Base-by-base conservation (phyloP, 1,140 invertebrate genomes). In the Anoplophora glabripennis region DNA sequence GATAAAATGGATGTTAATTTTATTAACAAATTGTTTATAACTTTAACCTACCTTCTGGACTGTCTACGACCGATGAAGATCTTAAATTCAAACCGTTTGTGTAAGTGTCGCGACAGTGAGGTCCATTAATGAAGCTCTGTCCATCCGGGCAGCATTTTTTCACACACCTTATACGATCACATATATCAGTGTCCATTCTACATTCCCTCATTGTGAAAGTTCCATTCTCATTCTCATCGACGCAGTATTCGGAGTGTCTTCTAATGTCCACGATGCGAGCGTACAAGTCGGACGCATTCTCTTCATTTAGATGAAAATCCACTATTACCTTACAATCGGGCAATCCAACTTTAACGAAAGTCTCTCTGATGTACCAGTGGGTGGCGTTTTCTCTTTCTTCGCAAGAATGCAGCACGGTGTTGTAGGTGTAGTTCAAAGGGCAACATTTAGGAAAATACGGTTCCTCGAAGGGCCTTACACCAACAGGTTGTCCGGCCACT, bases 131-230 rank as follows among this genome's bases (percentile, higher is more conserved):
- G 21, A 58, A 67, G 51, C 66, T 67, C 33, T 65, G 59, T 0
- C 66, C 66, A 57, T 67, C 66, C 4, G 53, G 48, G 41, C 65
- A 67, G 18, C 65, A 67, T 18, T 67, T 67, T 17, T 47, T 53
- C 1, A 67, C 41, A 38, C 65, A 67, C 21, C 36, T 53, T 9
- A 38, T 52, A 12, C 47, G 7, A 7, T 42, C 21, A 52, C 65
- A 67, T 40, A 67, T 36, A 0, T 33, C 9, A 4, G 21, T 10
- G 36, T 67, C 55, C 9, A 54, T 48, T 12, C 57, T 49, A 36
- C 65, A 67, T 14, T 54, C 55, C 37, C 65, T 53, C n/a, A 61
- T 42, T 11, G 63, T 17, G 12, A 51, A 45, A 7, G 33, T 40
- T 11, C 46, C 57, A 21, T 45, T 17, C 8, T 14, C 9, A 10